phyloP scores from a whole-genome alignment of 2,113 vertebrate genomes.

The Anguilla rostrata region DNA sequence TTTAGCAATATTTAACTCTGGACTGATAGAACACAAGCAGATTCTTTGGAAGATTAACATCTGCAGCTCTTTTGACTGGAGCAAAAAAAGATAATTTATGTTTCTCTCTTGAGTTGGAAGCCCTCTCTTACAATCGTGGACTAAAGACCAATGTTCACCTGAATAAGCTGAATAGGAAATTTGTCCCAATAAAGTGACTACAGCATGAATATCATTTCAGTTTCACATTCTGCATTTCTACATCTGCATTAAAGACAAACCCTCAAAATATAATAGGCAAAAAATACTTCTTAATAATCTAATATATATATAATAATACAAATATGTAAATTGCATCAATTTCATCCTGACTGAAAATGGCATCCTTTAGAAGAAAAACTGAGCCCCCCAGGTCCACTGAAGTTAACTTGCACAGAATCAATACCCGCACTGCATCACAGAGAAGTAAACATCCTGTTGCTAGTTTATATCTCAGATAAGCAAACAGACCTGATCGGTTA shows the following conservation, averaged over 20 bases:
- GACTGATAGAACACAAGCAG: background rate
- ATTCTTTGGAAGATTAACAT: background rate
- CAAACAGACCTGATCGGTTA: background rate
- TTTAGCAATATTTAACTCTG: background rate
- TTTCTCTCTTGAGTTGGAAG: background rate
- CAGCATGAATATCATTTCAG: slow-evolving; percentile 35
- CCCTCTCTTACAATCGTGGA: background rate
- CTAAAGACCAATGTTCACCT: background rate
- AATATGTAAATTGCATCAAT: slow-evolving; percentile 47
- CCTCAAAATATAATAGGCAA: slow-evolving; percentile 31
- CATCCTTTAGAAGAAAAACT: slow-evolving; percentile 19
- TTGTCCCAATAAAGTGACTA: slow-evolving; percentile 40
- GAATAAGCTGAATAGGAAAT: background rate
- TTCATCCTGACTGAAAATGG: slow-evolving; percentile 12
- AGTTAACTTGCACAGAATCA: background rate
- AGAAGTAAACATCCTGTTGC: background rate
- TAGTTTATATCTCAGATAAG: background rate
- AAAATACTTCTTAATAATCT: slow-evolving; percentile 31
- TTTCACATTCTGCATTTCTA: slow-evolving; percentile 16
- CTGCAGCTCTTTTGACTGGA: background rate
- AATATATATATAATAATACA: slow-evolving; percentile 34
- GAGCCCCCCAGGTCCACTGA: background rate
- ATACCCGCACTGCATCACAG: background rate
- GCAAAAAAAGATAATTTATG: background rate
- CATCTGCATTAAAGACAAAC: slow-evolving; percentile 20